These are phyloP conservation scores for Petrocephalus schoutedeni DNA, from an alignment of 2,797 vertebrate genomes.

Conservation along the genomic window DNA sequence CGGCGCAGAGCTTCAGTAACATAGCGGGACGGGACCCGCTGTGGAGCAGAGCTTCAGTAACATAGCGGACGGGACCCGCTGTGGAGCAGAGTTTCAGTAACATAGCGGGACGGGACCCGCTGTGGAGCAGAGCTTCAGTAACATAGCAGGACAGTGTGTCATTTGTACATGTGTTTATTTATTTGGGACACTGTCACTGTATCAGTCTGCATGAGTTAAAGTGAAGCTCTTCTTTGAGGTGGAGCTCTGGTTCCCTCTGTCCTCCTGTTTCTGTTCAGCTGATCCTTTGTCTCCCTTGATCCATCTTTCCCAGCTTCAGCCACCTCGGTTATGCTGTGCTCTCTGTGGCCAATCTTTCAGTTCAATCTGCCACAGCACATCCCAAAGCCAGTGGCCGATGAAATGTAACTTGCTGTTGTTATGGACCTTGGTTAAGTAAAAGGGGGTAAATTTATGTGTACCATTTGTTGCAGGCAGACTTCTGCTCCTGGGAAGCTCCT, in stretches of 20 bases:
- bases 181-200: not conserved
- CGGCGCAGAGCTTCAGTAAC: not conserved
- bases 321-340: not conserved
- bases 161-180: not conserved
- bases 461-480: not conserved
- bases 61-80: not conserved
- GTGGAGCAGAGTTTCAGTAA: not conserved
- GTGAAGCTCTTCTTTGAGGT: not conserved
- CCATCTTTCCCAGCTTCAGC: not conserved
- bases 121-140: not conserved
- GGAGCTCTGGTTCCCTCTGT: not conserved
- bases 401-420: not conserved
- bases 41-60: not conserved
- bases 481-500: not conserved
- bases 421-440: not conserved
- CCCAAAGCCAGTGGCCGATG: not conserved
- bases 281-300: not conserved
- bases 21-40: not conserved
- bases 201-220: not conserved
- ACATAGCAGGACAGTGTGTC: not conserved
- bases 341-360: not conserved
- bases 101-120: not conserved
- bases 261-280: not conserved
- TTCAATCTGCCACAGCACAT: not conserved
- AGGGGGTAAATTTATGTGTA: not conserved